These are phyloP conservation scores for Microctenopoma stevenorrisi DNA, from an alignment of 2,797 vertebrate genomes.

Conservation along the genomic window DNA sequence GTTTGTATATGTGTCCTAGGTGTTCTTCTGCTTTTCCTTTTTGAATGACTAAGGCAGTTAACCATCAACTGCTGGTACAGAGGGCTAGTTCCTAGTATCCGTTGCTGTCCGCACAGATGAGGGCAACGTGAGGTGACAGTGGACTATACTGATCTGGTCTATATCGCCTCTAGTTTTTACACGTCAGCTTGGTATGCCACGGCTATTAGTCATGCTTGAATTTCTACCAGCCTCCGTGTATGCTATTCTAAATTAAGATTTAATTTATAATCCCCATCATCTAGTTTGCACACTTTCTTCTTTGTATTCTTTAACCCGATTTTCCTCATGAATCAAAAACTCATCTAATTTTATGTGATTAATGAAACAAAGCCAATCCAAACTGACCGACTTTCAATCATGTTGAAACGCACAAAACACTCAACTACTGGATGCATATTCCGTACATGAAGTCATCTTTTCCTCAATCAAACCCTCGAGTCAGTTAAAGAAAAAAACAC, in stretches of 20 bases:
- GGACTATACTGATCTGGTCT: no score
- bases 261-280: slow-evolving; percentile 16
- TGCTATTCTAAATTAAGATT: slow-evolving; percentile 9
- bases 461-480: slow-evolving; percentile 14
- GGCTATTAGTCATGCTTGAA: background rate
- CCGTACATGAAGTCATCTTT: slow-evolving; percentile 29
- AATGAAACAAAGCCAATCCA: slow-evolving; percentile 12
- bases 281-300: background rate
- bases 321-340: slow-evolving; percentile 1
- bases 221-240: background rate
- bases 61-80: no score
- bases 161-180: no score
- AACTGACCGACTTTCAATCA: slow-evolving; percentile 30
- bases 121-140: no score
- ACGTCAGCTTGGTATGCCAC: no score
- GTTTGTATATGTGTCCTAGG: no score
- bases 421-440: slow-evolving; percentile 27
- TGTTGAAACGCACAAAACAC: background rate
- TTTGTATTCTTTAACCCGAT: background rate
- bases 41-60: no score
- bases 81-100: no score
- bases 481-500: slow-evolving; percentile 32
- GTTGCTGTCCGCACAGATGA: no score
- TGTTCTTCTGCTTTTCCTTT: no score
- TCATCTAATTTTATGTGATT: slow-evolving; percentile 5